Conservation (phyloP, 2,888 invertebrate genomes). For the Scelioninae gen. 2 region DNA sequence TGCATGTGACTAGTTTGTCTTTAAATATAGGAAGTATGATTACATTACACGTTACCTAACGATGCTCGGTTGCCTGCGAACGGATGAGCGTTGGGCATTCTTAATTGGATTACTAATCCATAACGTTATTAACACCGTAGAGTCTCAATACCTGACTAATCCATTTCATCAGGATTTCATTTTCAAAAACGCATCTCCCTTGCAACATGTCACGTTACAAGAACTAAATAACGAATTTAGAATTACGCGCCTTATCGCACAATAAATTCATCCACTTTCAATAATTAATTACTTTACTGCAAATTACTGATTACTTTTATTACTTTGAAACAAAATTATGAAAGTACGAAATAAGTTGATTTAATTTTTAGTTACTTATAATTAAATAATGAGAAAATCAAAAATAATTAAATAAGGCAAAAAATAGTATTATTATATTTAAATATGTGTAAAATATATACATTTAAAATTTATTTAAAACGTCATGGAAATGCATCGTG, state of each 20-base stretch:
- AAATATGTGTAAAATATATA: too few species aligned
- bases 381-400: too few species aligned
- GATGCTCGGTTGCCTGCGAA: conserved; percentile 22
- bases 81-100: conserved; percentile 35
- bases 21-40: conserved; percentile 40
- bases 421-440: too few species aligned
- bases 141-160: conserved; percentile 26
- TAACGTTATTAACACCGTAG: conserved; percentile 31
- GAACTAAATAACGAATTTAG: background rate
- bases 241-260: background rate
- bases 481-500: too few species aligned
- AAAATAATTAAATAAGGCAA: too few species aligned
- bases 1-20: conserved; percentile 33
- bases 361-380: too few species aligned
- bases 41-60: conserved; percentile 36
- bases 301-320: too few species aligned
- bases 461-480: too few species aligned
- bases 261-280: too few species aligned
- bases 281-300: too few species aligned
- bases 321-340: too few species aligned
- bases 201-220: background rate
- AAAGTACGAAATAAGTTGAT: too few species aligned
- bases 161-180: conserved; percentile 24
- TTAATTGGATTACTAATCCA: conserved; percentile 43
- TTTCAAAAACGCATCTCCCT: conserved; percentile 9